Base-by-base conservation (phyloP, 1,140 invertebrate species). In the Ips typographus region DNA sequence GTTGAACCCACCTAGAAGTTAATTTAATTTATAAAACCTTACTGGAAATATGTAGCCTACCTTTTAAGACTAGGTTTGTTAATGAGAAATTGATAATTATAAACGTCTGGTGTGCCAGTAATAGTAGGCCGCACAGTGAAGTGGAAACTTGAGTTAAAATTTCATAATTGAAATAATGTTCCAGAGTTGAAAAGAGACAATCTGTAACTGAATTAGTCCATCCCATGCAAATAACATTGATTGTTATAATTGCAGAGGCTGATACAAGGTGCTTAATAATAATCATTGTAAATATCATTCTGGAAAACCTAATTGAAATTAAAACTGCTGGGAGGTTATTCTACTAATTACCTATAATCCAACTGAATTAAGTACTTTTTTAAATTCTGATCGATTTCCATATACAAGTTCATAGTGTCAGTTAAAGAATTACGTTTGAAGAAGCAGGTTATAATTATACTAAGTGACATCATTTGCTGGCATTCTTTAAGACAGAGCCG, bases 101-200 rank as follows among this genome's bases (percentile, higher is more conserved):
- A 39, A 66, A 43, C 44, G 53, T 38, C 39, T 44, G 41, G 47
- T 47, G 36, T 2, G 65, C 7, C n/a, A 66, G 40, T 39, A 59
- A 7, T 39, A 66, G 41, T 44, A 66, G 39, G 4, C 7, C 36
- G 47, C 65, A 43, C 6, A 66, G 7, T 5, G 65, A 58, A 43
- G 8, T 66, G 2, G 53, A 66, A 44, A 66, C 22, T 4, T 58
- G 40, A 3, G 65, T n/a, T 49, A 51, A 38, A 47, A 66, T 66
- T 58, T 47, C 43, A 42, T 66, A 66, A n/a, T 57, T 66, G 39
- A 58, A 38, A 51, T 47, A 47, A 44, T 66, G 40, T 37, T 44
- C 42, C n/a, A 47, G 6, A 4, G 56, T 57, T 7, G 42, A 66
- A 4, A 8, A 40, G 3, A 51, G 36, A 44, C 65, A 66, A 22